Evolutionary conservation across 2,113 vertebrate genomes (phyloP), one percentile per base, ranked within the genome.

Genomic region (Hippocampus zosterae): DNA sequence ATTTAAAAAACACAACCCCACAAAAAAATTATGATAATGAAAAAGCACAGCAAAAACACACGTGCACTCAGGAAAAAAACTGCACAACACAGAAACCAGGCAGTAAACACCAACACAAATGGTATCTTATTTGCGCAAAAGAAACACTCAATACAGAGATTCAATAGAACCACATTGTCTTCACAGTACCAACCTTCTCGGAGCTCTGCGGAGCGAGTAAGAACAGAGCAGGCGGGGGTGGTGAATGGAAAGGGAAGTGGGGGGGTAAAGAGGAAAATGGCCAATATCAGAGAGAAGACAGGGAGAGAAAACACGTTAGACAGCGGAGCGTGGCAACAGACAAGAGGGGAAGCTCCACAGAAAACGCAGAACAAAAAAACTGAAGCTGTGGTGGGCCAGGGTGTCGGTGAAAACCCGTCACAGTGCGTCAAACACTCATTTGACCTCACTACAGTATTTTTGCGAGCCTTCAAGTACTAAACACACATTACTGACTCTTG

Each of bases 141-240:
- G 91, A 93, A 94, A 94, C 92, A 92, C 91, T 77, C 92, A 90
- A 52, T 40, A n/a, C 92, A 93, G 93, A 82, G 69, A 81, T 74
- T 82, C 60, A 68, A 77, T 80, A 64, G 57, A 84, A 78, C 62
- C 85, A 87, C 78, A 78, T 69, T 68, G 63, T 76, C 0, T 25
- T 78, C 78, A 74, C 33, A 75, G 92, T 94, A 98, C 97, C 94
- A 95, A 99, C 97, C 96, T 96, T 99, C 97, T 97, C 97, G 83
- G 44, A 90, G 87, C 81, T 90, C 88, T 90, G 88, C 78, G 80
- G 95, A 94, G 92, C 94, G 92, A 77, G 77, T 92, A 92, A 92
- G 94, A 92, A 94, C 93, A 95, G 92, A 94, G 93, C 93, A 13
- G 62, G 62, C 93, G n/a, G 62, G 62, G 41, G 41, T 12, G 41